Percentiles rank a stretch among this genome's conserved stretches.
Evolutionary conservation across 53 echinoderm and acorn worm genomes (phyloP).

Genomic region (Zoroaster sp.): DNA sequence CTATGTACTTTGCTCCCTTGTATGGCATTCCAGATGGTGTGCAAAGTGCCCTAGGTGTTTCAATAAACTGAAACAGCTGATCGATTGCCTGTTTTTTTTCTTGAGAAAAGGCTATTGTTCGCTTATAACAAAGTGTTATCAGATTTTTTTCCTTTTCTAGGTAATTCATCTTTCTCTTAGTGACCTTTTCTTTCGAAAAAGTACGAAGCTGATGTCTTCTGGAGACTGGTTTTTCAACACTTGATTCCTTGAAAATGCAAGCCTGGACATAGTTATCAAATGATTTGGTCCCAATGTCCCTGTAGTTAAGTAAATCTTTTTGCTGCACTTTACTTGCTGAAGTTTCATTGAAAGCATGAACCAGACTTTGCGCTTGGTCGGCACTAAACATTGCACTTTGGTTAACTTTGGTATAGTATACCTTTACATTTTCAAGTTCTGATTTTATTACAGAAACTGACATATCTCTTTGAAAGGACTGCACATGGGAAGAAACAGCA

Average conservation of each 20-base stretch:
- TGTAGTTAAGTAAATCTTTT: slow-evolving; percentile 49
- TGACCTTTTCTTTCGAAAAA: slow-evolving; percentile 65
- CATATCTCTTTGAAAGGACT: slow-evolving; percentile 51
- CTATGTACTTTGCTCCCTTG: slow-evolving; percentile 63
- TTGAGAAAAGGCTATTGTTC: slow-evolving; percentile 44
- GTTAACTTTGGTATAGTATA: slow-evolving; percentile 23
- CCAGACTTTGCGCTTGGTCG: slow-evolving; percentile 17
- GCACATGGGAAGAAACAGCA: neutral
- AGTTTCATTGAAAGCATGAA: slow-evolving; percentile 36
- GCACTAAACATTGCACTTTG: slow-evolving; percentile 21
- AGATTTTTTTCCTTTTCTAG: slow-evolving; percentile 68
- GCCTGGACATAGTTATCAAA: slow-evolving; percentile 15
- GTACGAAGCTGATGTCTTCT: slow-evolving; percentile 58
- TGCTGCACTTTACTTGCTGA: slow-evolving; percentile 43
- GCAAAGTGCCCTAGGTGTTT: slow-evolving; percentile 67
- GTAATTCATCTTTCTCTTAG: slow-evolving; percentile 54
- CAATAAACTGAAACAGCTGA: slow-evolving; percentile 55
- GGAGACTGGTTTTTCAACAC: slow-evolving; percentile 35
- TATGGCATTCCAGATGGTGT: slow-evolving; percentile 60
- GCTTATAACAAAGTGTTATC: slow-evolving; percentile 63
- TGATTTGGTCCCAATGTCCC: slow-evolving; percentile 46
- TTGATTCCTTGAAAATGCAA: slow-evolving; percentile 48
- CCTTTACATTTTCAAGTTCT: slow-evolving; percentile 65
- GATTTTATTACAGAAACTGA: slow-evolving; percentile 44
- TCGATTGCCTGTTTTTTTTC: slow-evolving; percentile 36